Evolutionary conservation across 1,140 invertebrate genomes (phyloP).

Genomic region (Drosophila rufa): DNA sequence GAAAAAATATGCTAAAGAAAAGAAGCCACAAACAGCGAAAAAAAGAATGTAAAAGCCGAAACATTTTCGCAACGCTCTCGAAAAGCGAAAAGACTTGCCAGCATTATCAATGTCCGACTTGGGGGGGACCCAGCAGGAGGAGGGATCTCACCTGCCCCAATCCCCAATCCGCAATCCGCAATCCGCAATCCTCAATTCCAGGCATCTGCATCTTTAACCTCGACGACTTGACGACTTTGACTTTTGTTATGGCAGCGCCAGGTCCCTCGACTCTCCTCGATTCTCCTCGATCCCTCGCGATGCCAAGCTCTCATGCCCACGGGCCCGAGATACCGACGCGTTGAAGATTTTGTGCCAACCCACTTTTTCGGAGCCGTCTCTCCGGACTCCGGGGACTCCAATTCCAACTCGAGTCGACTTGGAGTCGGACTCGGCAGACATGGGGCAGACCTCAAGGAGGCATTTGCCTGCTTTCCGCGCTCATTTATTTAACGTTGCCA

Average conservation of each 20-base stretch:
- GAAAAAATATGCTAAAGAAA: constrained; percentile 50
- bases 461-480: constrained; percentile 52
- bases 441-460: constrained; percentile 43
- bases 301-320: constrained; percentile 53
- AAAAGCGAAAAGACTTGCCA: constrained; percentile 46
- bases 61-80: constrained; percentile 71
- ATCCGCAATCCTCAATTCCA: constrained; percentile 52
- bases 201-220: constrained; percentile 62
- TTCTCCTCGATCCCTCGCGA: constrained; percentile 17
- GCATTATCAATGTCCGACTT: constrained; percentile 30
- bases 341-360: constrained; percentile 79
- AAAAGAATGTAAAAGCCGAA: constrained; percentile 42
- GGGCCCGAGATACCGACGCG: constrained; percentile 73
- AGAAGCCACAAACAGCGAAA: constrained; percentile 33
- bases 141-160: constrained; percentile 66
- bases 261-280: background rate
- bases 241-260: constrained; percentile 59
- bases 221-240: constrained; percentile 70
- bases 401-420: background rate
- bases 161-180: constrained; percentile 50
- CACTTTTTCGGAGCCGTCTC: constrained; percentile 54
- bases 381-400: constrained; percentile 7
- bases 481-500: constrained; percentile 78
- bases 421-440: constrained; percentile 35
- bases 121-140: background rate